Evolutionary conservation across 2,888 invertebrate species (phyloP), one percentile per base, ranked within the genome.

Genomic region (Ernsta delagoae): DNA sequence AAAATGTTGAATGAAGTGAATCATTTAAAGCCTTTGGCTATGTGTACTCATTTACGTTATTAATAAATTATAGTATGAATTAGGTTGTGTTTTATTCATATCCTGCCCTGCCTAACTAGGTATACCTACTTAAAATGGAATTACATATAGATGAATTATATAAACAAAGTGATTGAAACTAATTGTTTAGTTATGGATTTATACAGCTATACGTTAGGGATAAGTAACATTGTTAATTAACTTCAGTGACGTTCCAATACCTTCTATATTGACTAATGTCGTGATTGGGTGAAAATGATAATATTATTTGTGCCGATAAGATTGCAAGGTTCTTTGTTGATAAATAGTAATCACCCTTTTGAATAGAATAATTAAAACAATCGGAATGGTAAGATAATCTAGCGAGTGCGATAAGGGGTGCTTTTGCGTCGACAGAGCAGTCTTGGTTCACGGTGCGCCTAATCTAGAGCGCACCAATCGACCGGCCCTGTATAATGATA

Each of bases 41-140:
- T 91, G 90, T 94, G 93, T 94, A 94, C 94, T 94, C 94, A 94
- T 94, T 94, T 93, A 92, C 91, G 93, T 93, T 93, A 93, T 93
- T 88, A 93, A 92, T 93, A 93, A 93, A 90, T 92, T 87, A 93
- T 92, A 90, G 91, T 92, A 94, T 91, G 88, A 89, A 90, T 78
- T 73, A 62, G 68, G 70, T 75, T 77, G 74, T 80, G 82, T 86
- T 84, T 82, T 85, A 75, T 79, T 75, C 67, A 53, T 16, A 2
- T 48, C 56, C 59, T 43, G 11, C 4, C 9, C 41, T n/a, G n/a
- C n/a, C n/a, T n/a, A n/a, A n/a, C n/a, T n/a, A n/a, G n/a, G n/a
- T n/a, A n/a, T n/a, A n/a, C n/a, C n/a, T n/a, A n/a, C n/a, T n/a
- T n/a, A n/a, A n/a, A n/a, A n/a, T n/a, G n/a, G n/a, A n/a, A n/a